Evolutionary conservation across 2,888 invertebrate species (phyloP).

Genomic region (Tenodera sinensis): DNA sequence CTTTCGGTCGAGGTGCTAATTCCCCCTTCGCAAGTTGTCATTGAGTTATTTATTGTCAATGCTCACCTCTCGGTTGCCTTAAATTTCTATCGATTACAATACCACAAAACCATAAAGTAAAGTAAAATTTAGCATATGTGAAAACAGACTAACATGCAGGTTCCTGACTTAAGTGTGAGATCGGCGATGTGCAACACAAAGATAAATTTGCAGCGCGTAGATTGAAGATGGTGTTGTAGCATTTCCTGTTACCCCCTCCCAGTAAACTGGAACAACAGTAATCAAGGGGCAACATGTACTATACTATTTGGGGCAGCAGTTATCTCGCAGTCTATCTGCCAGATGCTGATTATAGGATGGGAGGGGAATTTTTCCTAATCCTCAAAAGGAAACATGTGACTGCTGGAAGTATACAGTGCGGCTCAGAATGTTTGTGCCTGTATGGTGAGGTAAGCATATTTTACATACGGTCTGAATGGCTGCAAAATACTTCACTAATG

Average conservation of each 20-base stretch:
- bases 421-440: not conserved
- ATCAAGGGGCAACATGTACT: not conserved
- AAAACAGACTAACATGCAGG: no score
- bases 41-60: no score
- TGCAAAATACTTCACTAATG: no score
- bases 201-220: not conserved
- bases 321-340: not conserved
- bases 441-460: no score
- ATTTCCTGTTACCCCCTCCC: not conserved
- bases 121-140: no score
- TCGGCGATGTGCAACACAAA: not conserved
- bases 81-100: no score
- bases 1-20: no score
- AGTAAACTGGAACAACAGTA: not conserved
- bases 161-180: no score
- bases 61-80: no score
- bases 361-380: not conserved
- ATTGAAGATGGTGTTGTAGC: not conserved
- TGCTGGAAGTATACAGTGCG: not conserved
- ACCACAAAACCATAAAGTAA: no score
- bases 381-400: not conserved
- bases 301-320: not conserved
- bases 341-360: not conserved
- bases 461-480: no score
- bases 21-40: no score